A percentile compares a stretch with the other conserved stretches of the same genome.
These are phyloP conservation scores for Tiliacea citrago DNA, from an alignment of 2,888 invertebrate genomes.

Conservation along the genomic window DNA sequence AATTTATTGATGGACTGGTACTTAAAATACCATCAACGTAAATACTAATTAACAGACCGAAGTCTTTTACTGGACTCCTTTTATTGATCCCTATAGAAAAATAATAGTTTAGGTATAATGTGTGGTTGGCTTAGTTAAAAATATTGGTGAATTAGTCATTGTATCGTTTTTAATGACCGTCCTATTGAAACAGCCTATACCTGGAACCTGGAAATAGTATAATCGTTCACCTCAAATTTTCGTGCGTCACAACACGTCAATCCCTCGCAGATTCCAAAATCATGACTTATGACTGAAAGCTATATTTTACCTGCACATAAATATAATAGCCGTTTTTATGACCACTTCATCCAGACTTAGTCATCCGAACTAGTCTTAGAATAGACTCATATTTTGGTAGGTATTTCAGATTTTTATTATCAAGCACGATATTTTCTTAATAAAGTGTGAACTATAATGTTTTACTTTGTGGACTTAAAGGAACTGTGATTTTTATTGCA, in stretches of 20 bases:
- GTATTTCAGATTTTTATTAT: neutral
- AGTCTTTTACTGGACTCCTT: neutral
- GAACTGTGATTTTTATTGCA: neutral
- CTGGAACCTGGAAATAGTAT: neutral
- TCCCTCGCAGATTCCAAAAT: constrained; percentile 28
- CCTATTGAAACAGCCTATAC: neutral
- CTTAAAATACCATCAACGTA: too few species aligned
- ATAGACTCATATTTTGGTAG: neutral
- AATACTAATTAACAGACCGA: neutral
- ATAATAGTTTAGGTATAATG: neutral
- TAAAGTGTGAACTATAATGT: neutral
- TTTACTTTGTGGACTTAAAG: neutral
- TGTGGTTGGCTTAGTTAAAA: neutral
- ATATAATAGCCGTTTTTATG: constrained; percentile 11
- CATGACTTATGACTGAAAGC: constrained; percentile 16
- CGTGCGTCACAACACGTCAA: constrained; percentile 18
- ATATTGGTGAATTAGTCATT: neutral
- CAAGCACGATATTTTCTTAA: neutral
- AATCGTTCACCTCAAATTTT: neutral
- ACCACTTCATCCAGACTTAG: neutral
- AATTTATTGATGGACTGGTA: too few species aligned
- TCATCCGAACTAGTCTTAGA: neutral
- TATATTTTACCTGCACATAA: constrained; percentile 15
- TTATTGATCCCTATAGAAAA: neutral
- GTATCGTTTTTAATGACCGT: neutral